phyloP scores from a whole-genome alignment of 2,113 vertebrate genomes.

The Phasianus colchicus region DNA sequence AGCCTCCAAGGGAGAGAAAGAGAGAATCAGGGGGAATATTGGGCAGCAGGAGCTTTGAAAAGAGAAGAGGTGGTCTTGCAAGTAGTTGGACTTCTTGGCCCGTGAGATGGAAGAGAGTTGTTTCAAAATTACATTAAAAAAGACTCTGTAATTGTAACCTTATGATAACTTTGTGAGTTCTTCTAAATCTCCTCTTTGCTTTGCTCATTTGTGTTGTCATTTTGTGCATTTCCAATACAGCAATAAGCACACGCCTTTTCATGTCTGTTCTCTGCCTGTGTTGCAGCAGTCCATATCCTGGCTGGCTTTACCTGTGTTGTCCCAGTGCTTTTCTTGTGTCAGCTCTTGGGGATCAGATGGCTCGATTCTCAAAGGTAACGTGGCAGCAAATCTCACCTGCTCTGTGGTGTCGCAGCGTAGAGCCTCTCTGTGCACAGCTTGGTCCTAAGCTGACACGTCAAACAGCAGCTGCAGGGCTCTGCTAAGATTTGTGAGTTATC shows the following conservation, averaged over 20 bases:
- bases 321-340: background rate
- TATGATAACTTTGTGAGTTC: background rate
- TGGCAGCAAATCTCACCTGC: conserved; percentile 5
- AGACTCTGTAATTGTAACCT: background rate
- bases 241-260: accelerated
- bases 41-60: background rate
- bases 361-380: background rate
- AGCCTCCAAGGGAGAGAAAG: background rate
- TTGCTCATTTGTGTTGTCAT: background rate
- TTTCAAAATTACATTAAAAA: conserved; percentile 14
- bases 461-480: background rate
- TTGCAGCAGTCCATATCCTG: background rate
- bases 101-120: background rate
- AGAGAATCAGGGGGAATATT: background rate
- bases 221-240: background rate
- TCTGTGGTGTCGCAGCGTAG: background rate
- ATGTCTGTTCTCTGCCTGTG: background rate
- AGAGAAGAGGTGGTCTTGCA: background rate
- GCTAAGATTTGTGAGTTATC: background rate
- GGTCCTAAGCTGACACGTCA: background rate
- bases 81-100: background rate
- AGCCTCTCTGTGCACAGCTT: background rate
- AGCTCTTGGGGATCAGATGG: conserved; percentile 34
- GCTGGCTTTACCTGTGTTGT: background rate
- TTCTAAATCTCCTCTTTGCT: background rate